phyloP scores from a whole-genome alignment of 2,888 invertebrate genomes.

The Pelosia muscerda region DNA sequence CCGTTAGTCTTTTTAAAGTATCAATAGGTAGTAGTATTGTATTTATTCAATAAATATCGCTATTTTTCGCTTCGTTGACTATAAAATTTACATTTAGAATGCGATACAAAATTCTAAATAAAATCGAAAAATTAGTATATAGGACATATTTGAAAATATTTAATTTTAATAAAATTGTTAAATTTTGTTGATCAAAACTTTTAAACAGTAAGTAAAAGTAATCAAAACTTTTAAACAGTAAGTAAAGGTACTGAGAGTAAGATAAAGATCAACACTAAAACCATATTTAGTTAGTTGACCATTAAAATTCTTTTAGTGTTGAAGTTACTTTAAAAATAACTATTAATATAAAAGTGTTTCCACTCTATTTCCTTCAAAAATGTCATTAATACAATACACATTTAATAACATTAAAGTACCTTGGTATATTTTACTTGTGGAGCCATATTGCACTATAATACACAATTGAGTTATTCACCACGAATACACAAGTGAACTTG shows the following conservation, averaged over 20 bases:
- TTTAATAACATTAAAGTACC: slow-evolving; percentile 11
- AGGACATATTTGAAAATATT: no score
- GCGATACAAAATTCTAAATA: neutral
- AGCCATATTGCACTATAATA: slow-evolving; percentile 16
- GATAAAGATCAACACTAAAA: neutral
- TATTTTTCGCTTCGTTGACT: no score
- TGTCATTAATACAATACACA: neutral
- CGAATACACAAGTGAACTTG: neutral
- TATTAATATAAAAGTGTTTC: no score
- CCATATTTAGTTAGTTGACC: neutral
- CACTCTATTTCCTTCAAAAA: neutral
- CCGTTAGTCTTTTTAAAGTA: no score
- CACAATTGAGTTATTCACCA: neutral
- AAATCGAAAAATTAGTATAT: no score
- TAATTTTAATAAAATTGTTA: no score
- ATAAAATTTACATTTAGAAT: no score
- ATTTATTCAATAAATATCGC: no score
- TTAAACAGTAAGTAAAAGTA: neutral
- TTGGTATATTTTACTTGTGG: slow-evolving; percentile 28
- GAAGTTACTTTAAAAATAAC: no score
- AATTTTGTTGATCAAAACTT: neutral
- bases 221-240: no score
- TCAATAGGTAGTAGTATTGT: no score
- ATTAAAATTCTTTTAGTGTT: neutral
- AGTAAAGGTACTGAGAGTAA: no score